Percentiles rank a stretch among this genome's conserved stretches.
phyloP scores from a whole-genome alignment of 2,113 vertebrate genomes.

The Sapajus apella region DNA sequence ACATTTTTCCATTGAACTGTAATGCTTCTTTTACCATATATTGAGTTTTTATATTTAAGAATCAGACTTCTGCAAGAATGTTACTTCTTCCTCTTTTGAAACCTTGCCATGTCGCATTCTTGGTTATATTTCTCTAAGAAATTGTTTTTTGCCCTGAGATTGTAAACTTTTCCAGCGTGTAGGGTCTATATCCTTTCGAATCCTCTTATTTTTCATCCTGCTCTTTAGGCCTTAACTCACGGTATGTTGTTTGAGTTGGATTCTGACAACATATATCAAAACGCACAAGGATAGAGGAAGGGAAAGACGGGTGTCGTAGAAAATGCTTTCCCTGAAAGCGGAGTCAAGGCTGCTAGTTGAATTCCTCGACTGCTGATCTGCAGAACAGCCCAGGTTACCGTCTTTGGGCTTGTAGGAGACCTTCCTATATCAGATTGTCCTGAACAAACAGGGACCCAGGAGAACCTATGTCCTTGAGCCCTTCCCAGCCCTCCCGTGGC shows the following conservation, averaged over 20 bases:
- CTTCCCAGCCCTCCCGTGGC: neutral
- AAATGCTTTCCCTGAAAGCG: neutral
- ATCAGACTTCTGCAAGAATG: neutral
- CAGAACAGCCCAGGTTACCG: no score
- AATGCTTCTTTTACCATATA: neutral
- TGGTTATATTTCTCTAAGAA: neutral
- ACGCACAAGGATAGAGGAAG: neutral
- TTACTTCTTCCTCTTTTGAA: neutral
- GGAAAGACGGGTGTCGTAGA: rapidly evolving
- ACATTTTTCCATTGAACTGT: neutral
- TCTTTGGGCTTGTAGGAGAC: neutral
- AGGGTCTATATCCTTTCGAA: neutral
- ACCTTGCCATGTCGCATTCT: neutral
- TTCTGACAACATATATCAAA: neutral
- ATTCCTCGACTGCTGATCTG: neutral
- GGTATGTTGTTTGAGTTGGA: neutral
- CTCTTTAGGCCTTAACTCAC: neutral
- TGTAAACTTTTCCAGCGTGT: neutral
- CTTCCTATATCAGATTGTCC: neutral
- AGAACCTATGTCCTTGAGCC: neutral
- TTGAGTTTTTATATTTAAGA: neutral
- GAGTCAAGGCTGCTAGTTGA: neutral
- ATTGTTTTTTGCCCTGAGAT: neutral
- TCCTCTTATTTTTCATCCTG: neutral
- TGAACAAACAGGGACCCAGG: neutral